Evolutionary conservation across 2,113 vertebrate genomes (phyloP), one percentile per base, ranked within the genome.

Genomic region (Oryctolagus cuniculus): DNA sequence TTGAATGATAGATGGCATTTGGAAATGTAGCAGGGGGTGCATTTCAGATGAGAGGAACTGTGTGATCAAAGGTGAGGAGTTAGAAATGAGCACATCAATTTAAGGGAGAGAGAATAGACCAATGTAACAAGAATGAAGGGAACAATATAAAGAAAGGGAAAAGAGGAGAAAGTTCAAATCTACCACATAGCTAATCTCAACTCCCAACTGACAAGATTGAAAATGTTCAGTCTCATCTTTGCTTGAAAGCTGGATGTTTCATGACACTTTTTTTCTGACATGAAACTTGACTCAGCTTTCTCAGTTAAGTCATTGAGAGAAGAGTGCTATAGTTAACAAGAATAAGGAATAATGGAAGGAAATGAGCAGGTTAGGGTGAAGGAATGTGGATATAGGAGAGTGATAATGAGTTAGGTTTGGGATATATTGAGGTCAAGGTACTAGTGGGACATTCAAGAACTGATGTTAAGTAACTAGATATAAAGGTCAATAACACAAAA

Each of bases 1-100:
- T 79, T 89, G 70, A 95, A 94, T 63, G 61, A 87, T 84, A 19
- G 51, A 81, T 79, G 66, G 34, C 22, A 95, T 86, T 91, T 82
- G 87, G 70, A 90, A 61, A 82, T 61, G 34, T 63, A 94, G 44
- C 24, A 36, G 16, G 31, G 73, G 66, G 34, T 64, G 3, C 49
- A 90, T 78, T 96, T 91, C 49, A 93, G 25, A 73, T 77, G 69
- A 86, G 15, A 82, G 61, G 34, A 91, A 83, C 69, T 80, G 25
- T 79, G 27, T 75, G 83, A 93, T 83, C 63, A 86, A 64, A 94
- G 70, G 24, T 80, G 64, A 91, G 44, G 25, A 91, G 67, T 74
- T 79, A 88, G 64, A 90, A 92, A 92, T 49, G 25, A 27, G 38
- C 31, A 80, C 12, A 85, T 72, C 29, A 84, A 80, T 89, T 82